Conservation (phyloP, 2,113 vertebrate species). For the Anolis sagrei region DNA sequence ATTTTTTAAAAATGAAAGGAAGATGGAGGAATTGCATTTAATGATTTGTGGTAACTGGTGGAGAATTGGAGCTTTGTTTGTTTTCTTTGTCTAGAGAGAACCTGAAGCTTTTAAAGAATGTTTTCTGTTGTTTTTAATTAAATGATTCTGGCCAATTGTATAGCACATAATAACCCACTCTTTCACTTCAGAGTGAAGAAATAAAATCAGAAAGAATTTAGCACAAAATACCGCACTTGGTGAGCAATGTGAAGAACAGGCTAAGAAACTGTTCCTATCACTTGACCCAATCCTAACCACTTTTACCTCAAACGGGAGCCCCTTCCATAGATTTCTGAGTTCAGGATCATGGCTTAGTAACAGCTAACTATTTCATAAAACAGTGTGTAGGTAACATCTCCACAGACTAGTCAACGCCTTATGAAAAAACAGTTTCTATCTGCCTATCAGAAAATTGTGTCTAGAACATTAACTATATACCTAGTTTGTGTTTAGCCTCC, state of each 20-base stretch:
- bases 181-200: slow-evolving; percentile 36
- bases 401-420: slow-evolving; percentile 43
- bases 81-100: neutral
- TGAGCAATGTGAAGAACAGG: slow-evolving; percentile 27
- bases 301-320: neutral
- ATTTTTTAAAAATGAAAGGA: neutral
- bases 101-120: neutral
- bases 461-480: slow-evolving; percentile 11
- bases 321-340: neutral
- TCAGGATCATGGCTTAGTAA: slow-evolving; percentile 20
- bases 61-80: neutral
- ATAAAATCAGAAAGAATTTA: slow-evolving; percentile 43
- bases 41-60: slow-evolving; percentile 1
- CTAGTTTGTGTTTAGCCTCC: slow-evolving; percentile 18
- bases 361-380: slow-evolving; percentile 22
- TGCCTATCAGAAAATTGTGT: slow-evolving; percentile 37
- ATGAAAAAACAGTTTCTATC: slow-evolving; percentile 8
- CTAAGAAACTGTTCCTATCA: neutral
- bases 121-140: slow-evolving; percentile 21
- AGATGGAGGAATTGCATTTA: slow-evolving; percentile 21
- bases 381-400: slow-evolving; percentile 36
- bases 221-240: slow-evolving; percentile 40
- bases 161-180: slow-evolving; percentile 16
- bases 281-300: no score
- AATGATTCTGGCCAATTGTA: slow-evolving; percentile 13